These are phyloP conservation scores for Melanchra persicariae DNA, from an alignment of 2,888 invertebrate genomes.

Conservation along the genomic window DNA sequence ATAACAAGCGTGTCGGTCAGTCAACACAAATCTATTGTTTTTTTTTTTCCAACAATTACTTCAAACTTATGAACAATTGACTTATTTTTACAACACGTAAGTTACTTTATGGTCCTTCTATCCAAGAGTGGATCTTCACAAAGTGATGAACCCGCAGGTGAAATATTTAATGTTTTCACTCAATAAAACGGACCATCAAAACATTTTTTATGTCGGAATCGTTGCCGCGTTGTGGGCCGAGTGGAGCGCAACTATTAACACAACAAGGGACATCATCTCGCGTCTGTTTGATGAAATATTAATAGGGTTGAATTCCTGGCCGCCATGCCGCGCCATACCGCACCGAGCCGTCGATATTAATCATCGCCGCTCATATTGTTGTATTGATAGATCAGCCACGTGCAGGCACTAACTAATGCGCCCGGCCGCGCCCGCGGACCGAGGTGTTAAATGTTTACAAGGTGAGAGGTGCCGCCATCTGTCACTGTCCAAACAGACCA, in stretches of 20 bases:
- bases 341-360: constrained; percentile 76
- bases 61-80: not conserved
- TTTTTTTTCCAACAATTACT: not conserved
- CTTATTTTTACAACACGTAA: not conserved
- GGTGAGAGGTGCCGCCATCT: constrained; percentile 78
- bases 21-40: not conserved
- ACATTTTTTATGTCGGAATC: constrained; percentile 70
- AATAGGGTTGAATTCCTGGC: constrained; percentile 82
- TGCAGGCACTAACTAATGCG: constrained; percentile 67
- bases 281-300: constrained; percentile 86
- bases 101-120: not conserved
- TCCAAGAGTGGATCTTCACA: not conserved
- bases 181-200: constrained; percentile 72
- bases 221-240: constrained; percentile 53
- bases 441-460: constrained; percentile 86
- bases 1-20: constrained; percentile 2
- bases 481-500: constrained; percentile 80
- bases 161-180: constrained; percentile 75
- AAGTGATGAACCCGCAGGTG: constrained; percentile 46
- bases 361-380: constrained; percentile 79
- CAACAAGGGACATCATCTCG: constrained; percentile 68
- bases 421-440: constrained; percentile 49
- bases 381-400: constrained; percentile 63
- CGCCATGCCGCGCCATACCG: constrained; percentile 52
- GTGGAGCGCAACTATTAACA: constrained; percentile 75